Conservation (phyloP, 1,140 invertebrate species). For the Cherax destructor region DNA sequence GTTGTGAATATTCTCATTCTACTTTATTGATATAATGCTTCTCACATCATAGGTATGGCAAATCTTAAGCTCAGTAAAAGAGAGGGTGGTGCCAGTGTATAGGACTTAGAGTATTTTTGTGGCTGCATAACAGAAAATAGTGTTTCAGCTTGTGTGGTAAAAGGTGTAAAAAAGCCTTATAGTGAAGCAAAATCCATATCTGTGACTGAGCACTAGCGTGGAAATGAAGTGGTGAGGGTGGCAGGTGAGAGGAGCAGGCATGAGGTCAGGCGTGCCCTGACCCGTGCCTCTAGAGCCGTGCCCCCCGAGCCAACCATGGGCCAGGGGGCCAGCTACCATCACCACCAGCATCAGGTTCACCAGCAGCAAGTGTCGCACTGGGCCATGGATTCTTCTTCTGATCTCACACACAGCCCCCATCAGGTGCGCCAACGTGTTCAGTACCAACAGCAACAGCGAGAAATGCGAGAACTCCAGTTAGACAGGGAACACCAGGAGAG, state of each 20-base stretch:
- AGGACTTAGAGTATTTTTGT: not conserved
- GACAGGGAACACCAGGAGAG: constrained; percentile 34
- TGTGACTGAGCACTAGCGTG: not conserved
- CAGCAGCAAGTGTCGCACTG: constrained; percentile 21
- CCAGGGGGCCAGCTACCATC: constrained; percentile 56
- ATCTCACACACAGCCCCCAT: constrained; percentile 35
- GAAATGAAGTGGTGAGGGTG: constrained; percentile 1
- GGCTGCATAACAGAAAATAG: not conserved
- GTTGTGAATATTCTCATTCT: not conserved
- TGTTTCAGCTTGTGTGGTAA: not conserved
- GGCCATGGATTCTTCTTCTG: constrained; percentile 29
- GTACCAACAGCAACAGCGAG: constrained; percentile 39
- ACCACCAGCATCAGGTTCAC: constrained; percentile 33
- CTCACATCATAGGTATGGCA: not conserved
- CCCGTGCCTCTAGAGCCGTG: not conserved
- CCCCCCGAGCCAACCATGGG: constrained; percentile 41
- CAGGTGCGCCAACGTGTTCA: constrained; percentile 56
- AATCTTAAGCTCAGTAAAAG: not conserved
- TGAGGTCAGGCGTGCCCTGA: constrained; percentile 1
- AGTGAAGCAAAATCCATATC: not conserved
- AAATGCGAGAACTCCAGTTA: constrained; percentile 27
- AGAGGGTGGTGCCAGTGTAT: not conserved
- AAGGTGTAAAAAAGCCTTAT: not conserved
- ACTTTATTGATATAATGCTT: not conserved
- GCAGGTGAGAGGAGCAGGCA: constrained; percentile 4